Conservation (phyloP, 2,888 invertebrate species). For the Drosophila colorata region DNA sequence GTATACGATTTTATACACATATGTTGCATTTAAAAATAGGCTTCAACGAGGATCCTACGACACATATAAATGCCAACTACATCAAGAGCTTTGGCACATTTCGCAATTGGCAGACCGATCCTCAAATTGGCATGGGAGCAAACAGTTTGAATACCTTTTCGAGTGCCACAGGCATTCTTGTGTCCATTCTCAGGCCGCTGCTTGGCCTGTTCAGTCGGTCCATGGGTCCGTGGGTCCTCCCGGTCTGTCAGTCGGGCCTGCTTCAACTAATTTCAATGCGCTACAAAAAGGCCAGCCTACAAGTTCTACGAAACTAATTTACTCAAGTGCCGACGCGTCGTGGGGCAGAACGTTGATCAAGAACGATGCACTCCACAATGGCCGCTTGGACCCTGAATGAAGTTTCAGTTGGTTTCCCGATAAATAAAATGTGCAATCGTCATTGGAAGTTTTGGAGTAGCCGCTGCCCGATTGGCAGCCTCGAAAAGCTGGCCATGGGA, state of each 20-base stretch:
- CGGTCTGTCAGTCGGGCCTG: slow-evolving; percentile 1
- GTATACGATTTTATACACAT: too few species aligned
- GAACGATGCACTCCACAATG: slow-evolving; percentile 50
- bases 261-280: slow-evolving; percentile 48
- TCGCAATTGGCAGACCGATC: slow-evolving; percentile 57
- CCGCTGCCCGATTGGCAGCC: slow-evolving; percentile 66
- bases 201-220: not conserved
- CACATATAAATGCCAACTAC: too few species aligned
- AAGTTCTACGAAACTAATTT: slow-evolving; percentile 81
- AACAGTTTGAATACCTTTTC: slow-evolving; percentile 36
- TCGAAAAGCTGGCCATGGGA: slow-evolving; percentile 51
- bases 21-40: too few species aligned
- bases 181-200: not conserved
- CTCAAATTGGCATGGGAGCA: slow-evolving; percentile 58
- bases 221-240: too few species aligned
- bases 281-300: slow-evolving; percentile 48
- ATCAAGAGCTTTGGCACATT: not conserved
- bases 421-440: slow-evolving; percentile 70
- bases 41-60: too few species aligned
- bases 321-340: slow-evolving; percentile 69
- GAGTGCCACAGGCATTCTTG: slow-evolving; percentile 3
- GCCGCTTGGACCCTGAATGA: slow-evolving; percentile 35
- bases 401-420: slow-evolving; percentile 14
- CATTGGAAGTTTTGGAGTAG: slow-evolving; percentile 65
- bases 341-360: slow-evolving; percentile 44